phyloP scores from a whole-genome alignment of 2,888 invertebrate genomes.

The Diloba caeruleocephala region DNA sequence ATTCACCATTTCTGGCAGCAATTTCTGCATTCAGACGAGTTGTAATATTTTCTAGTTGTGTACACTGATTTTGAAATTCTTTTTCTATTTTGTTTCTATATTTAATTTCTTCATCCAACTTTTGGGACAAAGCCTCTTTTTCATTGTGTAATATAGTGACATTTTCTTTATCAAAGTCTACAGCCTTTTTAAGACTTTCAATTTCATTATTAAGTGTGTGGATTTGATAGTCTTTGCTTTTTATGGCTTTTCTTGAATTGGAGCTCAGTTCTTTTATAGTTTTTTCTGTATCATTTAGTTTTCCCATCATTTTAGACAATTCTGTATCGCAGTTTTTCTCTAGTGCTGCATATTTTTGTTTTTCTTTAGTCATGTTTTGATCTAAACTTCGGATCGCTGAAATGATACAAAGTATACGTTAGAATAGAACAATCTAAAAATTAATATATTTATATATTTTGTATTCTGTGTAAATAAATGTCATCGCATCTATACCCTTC shows the following conservation, averaged over 20 bases:
- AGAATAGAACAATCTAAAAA: neutral
- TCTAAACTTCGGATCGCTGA: constrained; percentile 61
- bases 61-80: constrained; percentile 62
- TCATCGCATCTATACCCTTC: too few species aligned
- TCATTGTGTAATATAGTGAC: constrained; percentile 51
- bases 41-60: constrained; percentile 50
- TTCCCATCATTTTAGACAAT: constrained; percentile 59
- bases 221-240: constrained; percentile 48
- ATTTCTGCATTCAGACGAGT: constrained; percentile 58
- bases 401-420: constrained; percentile 29
- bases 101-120: constrained; percentile 55
- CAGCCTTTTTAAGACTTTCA: constrained; percentile 50
- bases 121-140: constrained; percentile 52
- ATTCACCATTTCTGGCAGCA: constrained; percentile 44
- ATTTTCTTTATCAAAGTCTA: constrained; percentile 50
- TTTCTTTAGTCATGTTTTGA: constrained; percentile 58
- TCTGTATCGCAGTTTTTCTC: constrained; percentile 60
- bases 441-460: constrained; percentile 1
- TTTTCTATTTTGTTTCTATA: constrained; percentile 61
- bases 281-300: constrained; percentile 63
- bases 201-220: constrained; percentile 55
- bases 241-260: constrained; percentile 33
- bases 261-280: constrained; percentile 53
- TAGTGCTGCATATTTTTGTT: constrained; percentile 57
- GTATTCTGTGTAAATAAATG: too few species aligned